Base-by-base conservation (phyloP, 2,797 vertebrate species). In the Tadarida brasiliensis region DNA sequence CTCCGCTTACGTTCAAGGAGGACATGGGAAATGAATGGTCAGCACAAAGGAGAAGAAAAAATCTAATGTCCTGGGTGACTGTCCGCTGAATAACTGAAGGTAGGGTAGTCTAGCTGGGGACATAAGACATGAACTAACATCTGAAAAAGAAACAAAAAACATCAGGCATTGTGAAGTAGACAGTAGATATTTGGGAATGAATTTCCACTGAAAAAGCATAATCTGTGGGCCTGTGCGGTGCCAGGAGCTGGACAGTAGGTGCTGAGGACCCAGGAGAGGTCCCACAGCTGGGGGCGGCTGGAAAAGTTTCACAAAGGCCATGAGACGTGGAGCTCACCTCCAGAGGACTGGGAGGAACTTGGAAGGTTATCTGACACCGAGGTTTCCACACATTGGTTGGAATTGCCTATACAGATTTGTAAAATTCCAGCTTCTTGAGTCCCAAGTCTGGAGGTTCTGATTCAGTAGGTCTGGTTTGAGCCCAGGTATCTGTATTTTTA, bases 401-500 rank as follows among this genome's bases (percentile, higher is more conserved):
- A 91, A 93, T 26, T 51, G 19, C 26, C 47, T 90, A 3, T 15
- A 35, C 9, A 70, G 54, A 78, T 33, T 49, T 87, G 3, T 57
- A 70, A 73, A 95, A 91, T 61, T 22, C 33, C 35, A 89, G 17
- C 28, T 76, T 80, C 39, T 8, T 22, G 8, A 12, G 7, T 63
- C 22, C 7, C 35, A 33, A 0, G 19, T 86, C 68, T 86, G 54
- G 20, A 74, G 44, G 51, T 67, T 44, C 68, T 76, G 39, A 63
- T 81, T 47, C 54, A 35, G n/a, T 12, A 57, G 26, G 2, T 77
- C 65, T 73, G 65, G 8, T 6, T 20, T 57, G 22, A 16, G 22
- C 10, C 70, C 30, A 76, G 39, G 19, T 82, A 44, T 47, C 33
- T 71, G 15, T 35, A 19, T 24, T 95, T 96, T 95, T 59, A 68